Percentiles rank a stretch among this genome's conserved stretches.
phyloP scores from a whole-genome alignment of 2,797 vertebrate species.

The Cossypha polioptera region DNA sequence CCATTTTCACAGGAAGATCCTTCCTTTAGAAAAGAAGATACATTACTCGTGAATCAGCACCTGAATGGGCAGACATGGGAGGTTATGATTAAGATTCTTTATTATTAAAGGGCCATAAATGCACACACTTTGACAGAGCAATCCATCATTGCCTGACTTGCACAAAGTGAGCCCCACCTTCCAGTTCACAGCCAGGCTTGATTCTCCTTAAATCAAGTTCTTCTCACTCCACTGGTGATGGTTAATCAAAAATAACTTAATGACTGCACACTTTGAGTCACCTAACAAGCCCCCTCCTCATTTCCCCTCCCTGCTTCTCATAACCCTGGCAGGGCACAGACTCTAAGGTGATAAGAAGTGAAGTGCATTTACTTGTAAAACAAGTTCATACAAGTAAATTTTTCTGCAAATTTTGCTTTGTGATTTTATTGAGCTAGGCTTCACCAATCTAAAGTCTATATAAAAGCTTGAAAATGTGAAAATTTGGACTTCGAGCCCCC shows the following conservation, averaged over 20 bases:
- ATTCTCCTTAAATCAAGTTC: background rate
- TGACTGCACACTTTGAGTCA: background rate
- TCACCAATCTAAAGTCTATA: background rate
- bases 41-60: background rate
- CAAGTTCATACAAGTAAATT: background rate
- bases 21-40: background rate
- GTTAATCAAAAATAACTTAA: background rate
- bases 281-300: background rate
- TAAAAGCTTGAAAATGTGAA: background rate
- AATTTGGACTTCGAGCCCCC: background rate
- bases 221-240: background rate
- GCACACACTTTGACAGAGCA: background rate
- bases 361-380: background rate
- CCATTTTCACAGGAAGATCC: background rate
- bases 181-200: background rate
- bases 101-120: slow-evolving; percentile 2
- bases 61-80: background rate
- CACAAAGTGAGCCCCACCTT: slow-evolving; percentile 20
- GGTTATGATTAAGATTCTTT: background rate
- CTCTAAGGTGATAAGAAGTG: background rate
- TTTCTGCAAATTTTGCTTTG: background rate
- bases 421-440: background rate
- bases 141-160: background rate
- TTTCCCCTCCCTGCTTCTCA: background rate
- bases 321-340: background rate